A percentile compares a stretch with the other conserved stretches of the same genome.
Evolutionary conservation across 2,113 vertebrate species (phyloP).

Genomic region (Talpa occidentalis): DNA sequence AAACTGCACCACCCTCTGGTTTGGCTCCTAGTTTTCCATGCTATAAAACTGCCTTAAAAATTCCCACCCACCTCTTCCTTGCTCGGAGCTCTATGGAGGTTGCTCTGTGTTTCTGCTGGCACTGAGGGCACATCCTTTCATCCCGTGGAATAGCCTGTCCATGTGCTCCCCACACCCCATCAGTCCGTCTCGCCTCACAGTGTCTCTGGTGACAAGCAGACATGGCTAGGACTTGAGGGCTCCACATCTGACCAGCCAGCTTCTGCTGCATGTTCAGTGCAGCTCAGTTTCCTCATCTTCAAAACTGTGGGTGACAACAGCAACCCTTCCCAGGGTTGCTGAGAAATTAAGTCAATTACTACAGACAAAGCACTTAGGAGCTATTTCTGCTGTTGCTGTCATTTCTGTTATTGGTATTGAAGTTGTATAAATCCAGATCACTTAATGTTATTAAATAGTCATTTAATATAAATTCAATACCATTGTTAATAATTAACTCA

Average conservation of each 20-base stretch:
- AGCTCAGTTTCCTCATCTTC: neutral
- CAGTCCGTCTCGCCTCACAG: neutral
- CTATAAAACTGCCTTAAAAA: neutral
- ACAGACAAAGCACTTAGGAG: neutral
- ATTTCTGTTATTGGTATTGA: neutral
- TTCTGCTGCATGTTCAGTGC: neutral
- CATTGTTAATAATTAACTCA: neutral
- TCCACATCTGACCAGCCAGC: neutral
- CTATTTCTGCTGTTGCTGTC: accelerated
- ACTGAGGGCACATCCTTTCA: neutral
- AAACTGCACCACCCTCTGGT: neutral
- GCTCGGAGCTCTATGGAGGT: accelerated
- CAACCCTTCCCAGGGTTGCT: accelerated
- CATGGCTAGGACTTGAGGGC: neutral
- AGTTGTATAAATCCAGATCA: neutral
- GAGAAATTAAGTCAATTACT: neutral
- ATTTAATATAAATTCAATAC: neutral
- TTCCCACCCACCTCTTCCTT: neutral
- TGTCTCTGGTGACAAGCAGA: neutral
- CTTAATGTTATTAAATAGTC: neutral
- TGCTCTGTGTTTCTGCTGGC: neutral
- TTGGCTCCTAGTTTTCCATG: too few relatives aligned
- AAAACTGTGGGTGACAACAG: neutral
- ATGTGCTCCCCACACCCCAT: neutral
- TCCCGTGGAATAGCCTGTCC: neutral